Base-by-base conservation (phyloP, 2,888 invertebrate genomes). In the Itoplectis maculator region DNA sequence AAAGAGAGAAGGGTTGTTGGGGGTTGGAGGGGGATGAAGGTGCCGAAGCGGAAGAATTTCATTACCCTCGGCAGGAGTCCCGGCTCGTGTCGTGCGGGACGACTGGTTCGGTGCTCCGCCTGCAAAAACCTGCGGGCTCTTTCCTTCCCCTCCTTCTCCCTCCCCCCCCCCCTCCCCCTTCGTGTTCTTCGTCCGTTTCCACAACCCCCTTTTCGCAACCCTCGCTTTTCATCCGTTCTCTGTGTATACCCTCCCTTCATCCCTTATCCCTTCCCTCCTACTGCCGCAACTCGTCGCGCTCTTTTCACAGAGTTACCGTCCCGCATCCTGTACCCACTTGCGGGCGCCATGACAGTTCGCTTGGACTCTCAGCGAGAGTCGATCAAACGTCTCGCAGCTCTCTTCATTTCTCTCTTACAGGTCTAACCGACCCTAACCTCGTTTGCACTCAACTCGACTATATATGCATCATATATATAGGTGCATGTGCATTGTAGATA, bases 41-140 rank as follows among this genome's bases (percentile, higher is more conserved):
- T 78, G 80, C 82, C 69, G 83, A 84, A 86, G 85, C 86, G 88
- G 88, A 90, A 89, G 90, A 90, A 89, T 90, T 90, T 89, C 88
- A 90, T 91, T 90, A 90, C 88, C 87, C 87, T 86, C 85, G 84
- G 79, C 86, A 86, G 88, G 86, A 88, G 79, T 80, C 87, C 82
- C 85, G 82, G 88, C 88, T 87, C 87, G 87, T 85, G 83, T 82
- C 79, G 86, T 84, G 68, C 79, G 82, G 79, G 79, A 82, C 75
- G 76, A 73, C 82, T 79, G 82, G 82, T 80, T 82, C 85, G 86
- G 86, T 87, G 82, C 79, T n/a, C n/a, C 85, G 82, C 82, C 81
- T 79, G 85, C 87, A 87, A 87, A 88, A 88, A 87, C 88, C 88
- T 86, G 87, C 81, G 83, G 84, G 73, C 84, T 88, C 82, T 75